phyloP scores from a whole-genome alignment of 2,888 invertebrate species.

The Shargacucullia verbasci region DNA sequence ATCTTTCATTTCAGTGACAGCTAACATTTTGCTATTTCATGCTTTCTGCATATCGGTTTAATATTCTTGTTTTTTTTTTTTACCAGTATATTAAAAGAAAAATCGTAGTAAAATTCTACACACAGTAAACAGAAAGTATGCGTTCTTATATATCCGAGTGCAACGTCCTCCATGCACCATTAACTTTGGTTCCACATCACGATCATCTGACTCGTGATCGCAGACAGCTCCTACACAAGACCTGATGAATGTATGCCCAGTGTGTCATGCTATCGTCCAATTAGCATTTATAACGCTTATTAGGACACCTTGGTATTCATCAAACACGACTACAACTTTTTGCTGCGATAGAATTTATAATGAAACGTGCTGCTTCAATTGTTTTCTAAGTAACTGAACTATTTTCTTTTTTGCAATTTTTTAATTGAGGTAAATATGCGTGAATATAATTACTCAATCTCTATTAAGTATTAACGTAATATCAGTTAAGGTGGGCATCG shows the following conservation, averaged over 20 bases:
- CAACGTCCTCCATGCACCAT: slow-evolving; percentile 83
- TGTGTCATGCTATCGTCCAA: slow-evolving; percentile 45
- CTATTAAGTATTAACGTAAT: slow-evolving; percentile 31
- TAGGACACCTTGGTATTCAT: slow-evolving; percentile 49
- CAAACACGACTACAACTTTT: slow-evolving; percentile 34
- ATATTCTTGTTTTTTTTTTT: slow-evolving; percentile 30
- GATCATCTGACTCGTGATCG: slow-evolving; percentile 57
- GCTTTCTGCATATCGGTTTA: slow-evolving; percentile 52
- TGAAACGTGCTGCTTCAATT: slow-evolving; percentile 20
- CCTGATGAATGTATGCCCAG: slow-evolving; percentile 46
- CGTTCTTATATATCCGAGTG: slow-evolving; percentile 69
- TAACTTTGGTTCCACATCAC: slow-evolving; percentile 78
- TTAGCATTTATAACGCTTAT: slow-evolving; percentile 57
- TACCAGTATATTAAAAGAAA: slow-evolving; percentile 39
- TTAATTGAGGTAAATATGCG: slow-evolving; percentile 26
- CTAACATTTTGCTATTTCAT: slow-evolving; percentile 35
- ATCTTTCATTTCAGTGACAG: slow-evolving; percentile 1
- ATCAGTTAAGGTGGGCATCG: slow-evolving; percentile 30
- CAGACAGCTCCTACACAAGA: slow-evolving; percentile 47
- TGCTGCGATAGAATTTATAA: slow-evolving; percentile 35
- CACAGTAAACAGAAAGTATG: slow-evolving; percentile 65
- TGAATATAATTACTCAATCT: slow-evolving; percentile 33
- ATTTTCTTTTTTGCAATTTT: slow-evolving; percentile 19
- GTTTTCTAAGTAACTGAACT: slow-evolving; percentile 9
- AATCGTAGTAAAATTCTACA: slow-evolving; percentile 40